These are phyloP conservation scores for Australoheros scitulus DNA, from an alignment of 2,113 vertebrate genomes.

Conservation along the genomic window DNA sequence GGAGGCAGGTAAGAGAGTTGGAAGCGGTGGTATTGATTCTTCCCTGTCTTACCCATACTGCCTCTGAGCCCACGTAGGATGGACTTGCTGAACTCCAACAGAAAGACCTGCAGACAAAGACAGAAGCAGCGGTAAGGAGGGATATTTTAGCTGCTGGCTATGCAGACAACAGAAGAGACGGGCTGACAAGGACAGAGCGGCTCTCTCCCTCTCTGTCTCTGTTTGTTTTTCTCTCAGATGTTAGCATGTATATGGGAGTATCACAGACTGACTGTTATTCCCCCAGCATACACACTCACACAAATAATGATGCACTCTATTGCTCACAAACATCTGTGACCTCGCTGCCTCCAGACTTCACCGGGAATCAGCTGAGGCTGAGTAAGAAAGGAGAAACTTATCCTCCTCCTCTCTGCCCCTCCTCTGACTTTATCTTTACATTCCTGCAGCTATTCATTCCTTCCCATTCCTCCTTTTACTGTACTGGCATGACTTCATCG, in stretches of 20 bases:
- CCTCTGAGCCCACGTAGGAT: conserved; percentile 92
- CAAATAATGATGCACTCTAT: conserved; percentile 37
- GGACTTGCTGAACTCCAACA: conserved; percentile 91
- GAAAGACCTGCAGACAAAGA: conserved; percentile 84
- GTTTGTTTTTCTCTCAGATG: conserved; percentile 36
- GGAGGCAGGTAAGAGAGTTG: conserved; percentile 50
- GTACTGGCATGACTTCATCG: conserved; percentile 26
- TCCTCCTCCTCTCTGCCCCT: conserved; percentile 27
- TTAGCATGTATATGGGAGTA: conserved; percentile 24
- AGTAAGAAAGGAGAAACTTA: conserved; percentile 55
- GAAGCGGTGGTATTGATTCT: conserved; percentile 52
- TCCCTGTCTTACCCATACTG: conserved; percentile 90
- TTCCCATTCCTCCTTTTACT: not conserved
- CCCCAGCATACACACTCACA: conserved; percentile 16
- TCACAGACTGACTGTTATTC: conserved; percentile 25
- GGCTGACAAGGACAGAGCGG: conserved; percentile 25
- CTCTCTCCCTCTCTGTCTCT: conserved; percentile 20
- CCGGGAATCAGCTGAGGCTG: conserved; percentile 51
- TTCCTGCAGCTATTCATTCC: conserved; percentile 43
- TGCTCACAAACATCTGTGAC: conserved; percentile 59
- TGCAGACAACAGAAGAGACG: conserved; percentile 10
- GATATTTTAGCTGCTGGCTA: conserved; percentile 26
- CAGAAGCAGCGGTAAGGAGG: conserved; percentile 10
- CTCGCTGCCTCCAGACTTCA: conserved; percentile 59
- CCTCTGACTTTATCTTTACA: conserved; percentile 36